Base-by-base conservation (phyloP, 2,797 vertebrate species). In the Enteromius thamalakanensis region DNA sequence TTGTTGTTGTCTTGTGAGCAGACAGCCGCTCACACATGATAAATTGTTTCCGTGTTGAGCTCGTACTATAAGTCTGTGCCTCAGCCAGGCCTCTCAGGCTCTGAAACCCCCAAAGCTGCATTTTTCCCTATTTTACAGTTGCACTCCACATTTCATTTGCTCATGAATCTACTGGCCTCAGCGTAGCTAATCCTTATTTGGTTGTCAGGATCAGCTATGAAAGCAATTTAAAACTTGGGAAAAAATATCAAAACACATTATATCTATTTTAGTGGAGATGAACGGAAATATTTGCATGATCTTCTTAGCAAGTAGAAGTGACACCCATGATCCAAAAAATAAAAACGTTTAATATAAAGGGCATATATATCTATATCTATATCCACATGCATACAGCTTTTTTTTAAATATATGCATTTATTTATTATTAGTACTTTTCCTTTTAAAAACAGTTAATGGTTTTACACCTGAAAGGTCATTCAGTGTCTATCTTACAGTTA, bases 11-110 rank as follows among this genome's bases (percentile, higher is more conserved):
- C 94, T 94, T 92, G 92, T 92, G 89, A 92, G 92, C 91, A 93
- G 93, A 94, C 94, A 94, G 91, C 90, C 89, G 85, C 92, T 94
- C 93, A 91, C 92, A 94, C 91, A 94, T 94, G 93, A 95, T 95
- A 94, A 94, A 95, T 95, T 93, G 94, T 95, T 95, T 95, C 94
- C 94, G 93, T 87, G 90, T 92, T 94, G 92, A 91, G 92, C 90
- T 87, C 90, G 90, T 89, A 92, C 90, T 90, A 90, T 92, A 90
- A 67, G 89, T 91, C 91, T 90, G 91, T 89, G 89, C 87, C 89
- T 89, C 88, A 79, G 87, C 92, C 92, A 93, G 93, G 92, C 93
- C 92, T 94, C 93, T 91, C 92, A 93, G 83, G 80, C 74, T 79
- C 79, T 55, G 51, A 79, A 78, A 85, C 42, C 75, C 60, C 83